phyloP scores from a whole-genome alignment of 2,113 vertebrate species.

The Bubo scandiacus region DNA sequence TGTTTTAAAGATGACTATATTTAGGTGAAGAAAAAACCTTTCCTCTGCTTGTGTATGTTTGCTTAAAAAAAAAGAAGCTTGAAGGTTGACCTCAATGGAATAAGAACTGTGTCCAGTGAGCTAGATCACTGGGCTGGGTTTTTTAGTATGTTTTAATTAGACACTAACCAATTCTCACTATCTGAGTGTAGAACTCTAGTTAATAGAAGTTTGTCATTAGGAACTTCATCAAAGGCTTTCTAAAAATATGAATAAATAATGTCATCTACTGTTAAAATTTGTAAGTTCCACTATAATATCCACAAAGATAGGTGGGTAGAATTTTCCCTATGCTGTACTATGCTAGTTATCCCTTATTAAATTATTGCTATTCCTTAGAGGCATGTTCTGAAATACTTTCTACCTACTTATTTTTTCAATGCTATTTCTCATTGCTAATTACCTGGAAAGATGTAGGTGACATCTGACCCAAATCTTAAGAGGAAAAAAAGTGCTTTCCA shows the following conservation, averaged over 20 bases:
- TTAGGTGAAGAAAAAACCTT: neutral
- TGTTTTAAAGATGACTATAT: neutral
- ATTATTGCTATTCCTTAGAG: conserved; percentile 64
- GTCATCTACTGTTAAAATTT: conserved; percentile 53
- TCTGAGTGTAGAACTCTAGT: conserved; percentile 8
- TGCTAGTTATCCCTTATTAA: conserved; percentile 56
- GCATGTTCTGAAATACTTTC: conserved; percentile 45
- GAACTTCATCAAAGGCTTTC: conserved; percentile 68
- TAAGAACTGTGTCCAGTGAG: neutral
- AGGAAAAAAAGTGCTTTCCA: neutral
- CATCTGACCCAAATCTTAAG: conserved; percentile 30
- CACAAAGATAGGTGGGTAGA: conserved; percentile 33
- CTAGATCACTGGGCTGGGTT: neutral
- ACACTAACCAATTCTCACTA: neutral
- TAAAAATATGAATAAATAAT: conserved; percentile 71
- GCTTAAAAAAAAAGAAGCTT: neutral
- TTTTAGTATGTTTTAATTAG: conserved; percentile 1
- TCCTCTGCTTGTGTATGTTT: neutral
- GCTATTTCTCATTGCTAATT: conserved; percentile 57
- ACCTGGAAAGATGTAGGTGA: conserved; percentile 43
- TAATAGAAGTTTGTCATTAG: conserved; percentile 54
- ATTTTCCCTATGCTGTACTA: conserved; percentile 8
- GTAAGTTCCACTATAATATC: conserved; percentile 45
- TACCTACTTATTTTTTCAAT: conserved; percentile 27
- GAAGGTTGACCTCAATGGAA: neutral